A percentile compares a stretch with the other conserved stretches of the same genome.
Evolutionary conservation across 2,888 invertebrate genomes (phyloP).

Genomic region (Diachrysia chrysitis): DNA sequence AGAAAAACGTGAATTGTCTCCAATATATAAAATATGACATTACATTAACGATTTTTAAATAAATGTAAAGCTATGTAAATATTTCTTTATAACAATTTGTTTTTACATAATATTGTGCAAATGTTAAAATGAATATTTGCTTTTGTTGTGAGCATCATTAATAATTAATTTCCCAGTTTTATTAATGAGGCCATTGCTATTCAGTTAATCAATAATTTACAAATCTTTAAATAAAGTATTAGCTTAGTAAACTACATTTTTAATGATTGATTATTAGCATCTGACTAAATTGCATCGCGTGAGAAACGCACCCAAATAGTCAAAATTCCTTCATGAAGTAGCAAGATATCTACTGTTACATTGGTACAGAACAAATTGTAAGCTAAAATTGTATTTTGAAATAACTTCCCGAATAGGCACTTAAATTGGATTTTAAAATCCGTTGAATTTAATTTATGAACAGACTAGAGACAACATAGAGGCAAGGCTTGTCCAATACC

Average conservation of each 20-base stretch:
- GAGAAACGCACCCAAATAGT: not conserved
- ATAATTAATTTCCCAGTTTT: not conserved
- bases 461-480: not conserved
- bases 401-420: not conserved
- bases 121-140: slow-evolving; percentile 9
- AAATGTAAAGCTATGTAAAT: slow-evolving; percentile 28
- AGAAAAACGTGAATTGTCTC: slow-evolving; percentile 54
- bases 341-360: no score
- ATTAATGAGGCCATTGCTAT: slow-evolving; percentile 1
- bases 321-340: not conserved
- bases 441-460: not conserved
- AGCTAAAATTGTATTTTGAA: not conserved
- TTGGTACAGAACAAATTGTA: not conserved
- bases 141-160: slow-evolving; percentile 1
- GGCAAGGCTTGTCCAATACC: not conserved
- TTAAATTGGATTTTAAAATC: not conserved
- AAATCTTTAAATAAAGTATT: not conserved
- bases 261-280: not conserved
- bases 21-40: slow-evolving; percentile 46
- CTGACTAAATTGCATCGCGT: not conserved
- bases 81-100: slow-evolving; percentile 36
- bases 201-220: not conserved
- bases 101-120: slow-evolving; percentile 20
- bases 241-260: not conserved
- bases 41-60: slow-evolving; percentile 34